A percentile compares a stretch with the other conserved stretches of the same genome.
These are phyloP conservation scores for Lasiurus borealis DNA, from an alignment of 2,113 vertebrate genomes.

Conservation along the genomic window DNA sequence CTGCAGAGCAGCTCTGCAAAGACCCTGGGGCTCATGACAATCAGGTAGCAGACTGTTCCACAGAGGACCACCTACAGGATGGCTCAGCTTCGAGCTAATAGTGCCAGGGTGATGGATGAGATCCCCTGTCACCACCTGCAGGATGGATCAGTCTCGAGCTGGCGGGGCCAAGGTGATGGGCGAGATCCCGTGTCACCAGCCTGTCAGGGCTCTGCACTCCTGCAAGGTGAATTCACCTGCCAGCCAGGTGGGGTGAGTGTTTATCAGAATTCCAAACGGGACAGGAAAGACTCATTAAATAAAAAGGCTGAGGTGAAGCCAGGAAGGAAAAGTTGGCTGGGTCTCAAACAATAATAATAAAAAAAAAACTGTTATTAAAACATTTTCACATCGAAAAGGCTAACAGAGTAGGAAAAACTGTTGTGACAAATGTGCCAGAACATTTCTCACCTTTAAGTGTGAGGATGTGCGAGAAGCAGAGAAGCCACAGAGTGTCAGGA, in stretches of 20 bases:
- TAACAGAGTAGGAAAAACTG: background rate
- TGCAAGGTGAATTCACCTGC: rapidly evolving
- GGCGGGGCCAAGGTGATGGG: background rate
- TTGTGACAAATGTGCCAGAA: background rate
- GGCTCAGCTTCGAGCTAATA: too few relatives aligned
- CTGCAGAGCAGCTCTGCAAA: too few relatives aligned
- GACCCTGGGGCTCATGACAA: rapidly evolving
- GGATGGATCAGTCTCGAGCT: rapidly evolving
- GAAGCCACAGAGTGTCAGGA: rapidly evolving
- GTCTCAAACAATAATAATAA: background rate
- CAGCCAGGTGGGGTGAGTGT: background rate
- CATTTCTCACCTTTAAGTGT: background rate
- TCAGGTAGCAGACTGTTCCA: rapidly evolving
- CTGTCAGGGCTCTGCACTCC: rapidly evolving
- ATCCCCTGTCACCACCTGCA: too few relatives aligned
- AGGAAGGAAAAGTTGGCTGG: background rate
- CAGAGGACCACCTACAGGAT: too few relatives aligned
- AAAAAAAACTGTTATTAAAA: too few relatives aligned
- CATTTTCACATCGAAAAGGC: background rate
- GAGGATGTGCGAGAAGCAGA: background rate
- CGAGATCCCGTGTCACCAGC: rapidly evolving
- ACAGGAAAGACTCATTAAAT: background rate
- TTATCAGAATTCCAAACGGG: background rate
- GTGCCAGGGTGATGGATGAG: too few relatives aligned
- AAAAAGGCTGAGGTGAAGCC: background rate